phyloP scores from a whole-genome alignment of 2,888 invertebrate genomes.

The Carpatolechia fugitivella region DNA sequence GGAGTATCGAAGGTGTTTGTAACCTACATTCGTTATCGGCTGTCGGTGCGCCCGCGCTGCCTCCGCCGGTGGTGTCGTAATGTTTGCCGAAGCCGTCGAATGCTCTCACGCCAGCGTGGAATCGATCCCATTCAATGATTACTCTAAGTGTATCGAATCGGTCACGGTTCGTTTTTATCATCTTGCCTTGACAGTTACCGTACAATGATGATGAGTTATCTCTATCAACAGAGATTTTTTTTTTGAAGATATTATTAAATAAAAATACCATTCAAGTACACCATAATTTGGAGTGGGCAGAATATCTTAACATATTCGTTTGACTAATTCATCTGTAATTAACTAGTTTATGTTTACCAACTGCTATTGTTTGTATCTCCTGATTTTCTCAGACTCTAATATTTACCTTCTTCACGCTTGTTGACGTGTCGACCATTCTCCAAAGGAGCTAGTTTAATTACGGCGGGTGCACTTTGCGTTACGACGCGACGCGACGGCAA shows the following conservation, averaged over 20 bases:
- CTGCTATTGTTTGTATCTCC: too few relatives aligned
- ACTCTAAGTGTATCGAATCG: slow-evolving; percentile 42
- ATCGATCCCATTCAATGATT: slow-evolving; percentile 43
- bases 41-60: slow-evolving; percentile 27
- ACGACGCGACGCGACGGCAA: slow-evolving; percentile 19
- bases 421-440: neutral
- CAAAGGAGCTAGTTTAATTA: slow-evolving; percentile 22
- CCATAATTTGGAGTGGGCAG: too few relatives aligned
- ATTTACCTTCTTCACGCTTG: neutral
- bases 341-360: too few relatives aligned
- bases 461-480: slow-evolving; percentile 23
- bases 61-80: slow-evolving; percentile 40
- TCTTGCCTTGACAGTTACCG: slow-evolving; percentile 21
- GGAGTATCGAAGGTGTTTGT: slow-evolving; percentile 19
- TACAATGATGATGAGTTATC: slow-evolving; percentile 8
- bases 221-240: too few relatives aligned
- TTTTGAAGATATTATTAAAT: too few relatives aligned
- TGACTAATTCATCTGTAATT: too few relatives aligned
- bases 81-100: slow-evolving; percentile 36
- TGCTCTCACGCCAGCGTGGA: slow-evolving; percentile 54
- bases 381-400: too few relatives aligned
- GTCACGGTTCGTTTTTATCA: slow-evolving; percentile 41
- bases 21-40: slow-evolving; percentile 51
- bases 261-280: too few relatives aligned
- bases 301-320: too few relatives aligned